A percentile compares a stretch with the other conserved stretches of the same genome.
phyloP scores from a whole-genome alignment of 2,888 invertebrate species.

The Ophioninae sp. region DNA sequence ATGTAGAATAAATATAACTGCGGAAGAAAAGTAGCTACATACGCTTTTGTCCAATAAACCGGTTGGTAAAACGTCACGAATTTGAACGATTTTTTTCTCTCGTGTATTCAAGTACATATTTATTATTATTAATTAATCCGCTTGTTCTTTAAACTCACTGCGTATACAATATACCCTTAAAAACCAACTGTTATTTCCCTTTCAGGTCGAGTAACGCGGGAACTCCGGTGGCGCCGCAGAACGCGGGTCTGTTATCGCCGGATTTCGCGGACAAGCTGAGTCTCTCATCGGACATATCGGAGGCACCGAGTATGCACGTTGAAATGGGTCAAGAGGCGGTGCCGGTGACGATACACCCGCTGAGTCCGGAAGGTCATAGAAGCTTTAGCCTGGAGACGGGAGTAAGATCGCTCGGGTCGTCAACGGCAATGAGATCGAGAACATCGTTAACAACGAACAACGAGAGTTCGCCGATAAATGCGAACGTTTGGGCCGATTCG shows the following conservation, averaged over 20 bases:
- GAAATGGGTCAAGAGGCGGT: constrained; percentile 83
- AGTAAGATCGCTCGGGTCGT: neutral
- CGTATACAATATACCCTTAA: neutral
- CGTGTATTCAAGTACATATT: too few species aligned
- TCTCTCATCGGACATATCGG: constrained; percentile 74
- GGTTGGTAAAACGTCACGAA: too few species aligned
- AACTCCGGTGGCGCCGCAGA: constrained; percentile 75
- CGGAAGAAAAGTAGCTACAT: too few species aligned
- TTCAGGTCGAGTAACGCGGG: constrained; percentile 77
- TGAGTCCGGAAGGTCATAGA: constrained; percentile 87
- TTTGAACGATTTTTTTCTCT: too few species aligned
- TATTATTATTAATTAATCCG: neutral
- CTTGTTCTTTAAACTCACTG: neutral
- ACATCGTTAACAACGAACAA: constrained; percentile 57
- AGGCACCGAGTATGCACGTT: constrained; percentile 73
- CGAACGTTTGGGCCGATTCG: constrained; percentile 84
- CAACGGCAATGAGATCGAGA: neutral
- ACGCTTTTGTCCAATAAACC: too few species aligned
- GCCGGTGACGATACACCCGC: constrained; percentile 86
- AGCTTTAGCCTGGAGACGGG: constrained; percentile 63
- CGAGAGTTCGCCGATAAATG: constrained; percentile 78
- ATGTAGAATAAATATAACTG: too few species aligned
- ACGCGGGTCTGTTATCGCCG: constrained; percentile 73
- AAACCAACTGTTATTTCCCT: constrained; percentile 5
- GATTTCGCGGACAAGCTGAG: constrained; percentile 74